These are phyloP conservation scores for Brachymystax lenok DNA, from an alignment of 2,797 vertebrate species.

Conservation along the genomic window DNA sequence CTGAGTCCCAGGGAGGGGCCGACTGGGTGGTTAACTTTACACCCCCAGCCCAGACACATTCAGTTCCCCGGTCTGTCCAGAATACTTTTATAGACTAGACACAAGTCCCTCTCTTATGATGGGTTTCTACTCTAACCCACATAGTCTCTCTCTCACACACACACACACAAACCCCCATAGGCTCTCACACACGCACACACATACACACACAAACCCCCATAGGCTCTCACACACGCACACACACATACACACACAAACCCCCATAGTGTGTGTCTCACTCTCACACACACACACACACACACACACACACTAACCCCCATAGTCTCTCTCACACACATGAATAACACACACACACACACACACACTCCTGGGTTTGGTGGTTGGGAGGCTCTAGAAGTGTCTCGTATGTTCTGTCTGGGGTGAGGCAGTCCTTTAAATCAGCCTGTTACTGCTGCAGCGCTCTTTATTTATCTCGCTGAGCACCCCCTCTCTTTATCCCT, in stretches of 20 bases:
- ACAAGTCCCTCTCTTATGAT: slow-evolving; percentile 50
- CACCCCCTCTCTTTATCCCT: slow-evolving; percentile 36
- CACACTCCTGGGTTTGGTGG: background rate
- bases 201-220: background rate
- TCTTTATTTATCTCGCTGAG: slow-evolving; percentile 11
- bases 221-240: background rate
- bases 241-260: background rate
- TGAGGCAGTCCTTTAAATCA: slow-evolving; percentile 50
- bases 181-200: background rate
- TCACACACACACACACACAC: background rate
- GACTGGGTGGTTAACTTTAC: slow-evolving; percentile 37
- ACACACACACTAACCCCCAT: background rate
- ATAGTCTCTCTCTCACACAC: background rate
- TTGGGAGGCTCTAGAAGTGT: slow-evolving; percentile 55
- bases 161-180: background rate
- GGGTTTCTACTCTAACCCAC: slow-evolving; percentile 13
- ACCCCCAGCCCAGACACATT: slow-evolving; percentile 31
- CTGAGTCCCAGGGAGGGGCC: slow-evolving; percentile 11
- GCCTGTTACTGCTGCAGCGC: slow-evolving; percentile 20
- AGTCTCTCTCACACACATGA: slow-evolving; percentile 17
- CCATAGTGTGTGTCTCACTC: no score
- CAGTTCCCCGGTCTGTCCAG: slow-evolving; percentile 37
- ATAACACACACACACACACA: background rate
- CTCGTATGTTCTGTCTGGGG: slow-evolving; percentile 40
- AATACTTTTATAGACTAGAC: slow-evolving; percentile 56